phyloP scores from a whole-genome alignment of 2,888 invertebrate genomes.

The Hypomecis atomaria region DNA sequence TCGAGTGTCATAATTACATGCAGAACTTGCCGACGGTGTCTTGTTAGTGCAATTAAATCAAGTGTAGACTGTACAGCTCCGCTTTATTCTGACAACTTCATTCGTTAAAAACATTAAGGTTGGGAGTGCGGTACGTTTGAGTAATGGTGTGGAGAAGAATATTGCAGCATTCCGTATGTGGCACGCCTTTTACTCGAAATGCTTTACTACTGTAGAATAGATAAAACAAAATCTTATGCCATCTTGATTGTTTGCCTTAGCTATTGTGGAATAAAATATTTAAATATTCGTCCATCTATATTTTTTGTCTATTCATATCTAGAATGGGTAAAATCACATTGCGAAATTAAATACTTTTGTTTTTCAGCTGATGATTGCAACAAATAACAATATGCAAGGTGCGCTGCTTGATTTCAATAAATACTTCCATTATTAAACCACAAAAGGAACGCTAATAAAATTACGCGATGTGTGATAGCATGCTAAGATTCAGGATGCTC shows the following conservation, averaged over 20 bases:
- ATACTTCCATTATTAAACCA: conserved; percentile 36
- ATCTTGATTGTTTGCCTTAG: too few species aligned
- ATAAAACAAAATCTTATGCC: too few species aligned
- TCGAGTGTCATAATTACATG: conserved; percentile 62
- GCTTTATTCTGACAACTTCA: conserved; percentile 49
- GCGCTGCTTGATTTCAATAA: not conserved
- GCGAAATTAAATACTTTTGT: not conserved
- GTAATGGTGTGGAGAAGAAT: conserved; percentile 29
- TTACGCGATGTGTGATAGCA: conserved; percentile 49
- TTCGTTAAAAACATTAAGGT: conserved; percentile 51
- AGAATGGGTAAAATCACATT: too few species aligned
- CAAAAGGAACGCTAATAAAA: conserved; percentile 42
- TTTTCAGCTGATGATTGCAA: not conserved
- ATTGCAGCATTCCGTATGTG: not conserved
- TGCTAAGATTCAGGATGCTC: conserved; percentile 52
- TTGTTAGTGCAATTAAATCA: conserved; percentile 69
- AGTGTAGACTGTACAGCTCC: conserved; percentile 48
- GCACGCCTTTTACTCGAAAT: too few species aligned
- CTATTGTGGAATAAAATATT: too few species aligned
- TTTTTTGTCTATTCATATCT: too few species aligned
- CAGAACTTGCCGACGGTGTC: conserved; percentile 57
- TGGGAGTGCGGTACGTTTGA: conserved; percentile 39
- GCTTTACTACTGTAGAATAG: too few species aligned
- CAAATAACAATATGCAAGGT: conserved; percentile 8
- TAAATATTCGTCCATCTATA: too few species aligned